Conservation (phyloP, 2,113 vertebrate genomes). For the Notothenia coriiceps region DNA sequence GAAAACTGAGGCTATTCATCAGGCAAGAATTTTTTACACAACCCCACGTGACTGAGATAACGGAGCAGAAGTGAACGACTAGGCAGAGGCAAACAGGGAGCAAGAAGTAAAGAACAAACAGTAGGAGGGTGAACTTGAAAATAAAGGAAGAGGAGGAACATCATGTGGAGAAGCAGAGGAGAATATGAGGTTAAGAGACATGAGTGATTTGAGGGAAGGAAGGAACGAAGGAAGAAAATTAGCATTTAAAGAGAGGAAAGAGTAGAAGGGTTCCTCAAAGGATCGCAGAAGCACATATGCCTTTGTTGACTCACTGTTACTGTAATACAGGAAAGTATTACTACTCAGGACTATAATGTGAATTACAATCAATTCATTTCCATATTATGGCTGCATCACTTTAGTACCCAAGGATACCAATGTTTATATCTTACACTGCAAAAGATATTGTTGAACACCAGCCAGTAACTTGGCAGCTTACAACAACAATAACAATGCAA, state of each 20-base stretch:
- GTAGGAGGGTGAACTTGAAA: not conserved
- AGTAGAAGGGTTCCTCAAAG: not conserved
- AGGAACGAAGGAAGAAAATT: not conserved
- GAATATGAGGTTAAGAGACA: not conserved
- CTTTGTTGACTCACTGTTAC: not conserved
- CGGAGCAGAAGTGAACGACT: not conserved
- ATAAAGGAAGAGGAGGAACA: too few species aligned
- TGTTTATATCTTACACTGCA: not conserved
- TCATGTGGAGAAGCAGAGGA: not conserved
- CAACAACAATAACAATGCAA: not conserved
- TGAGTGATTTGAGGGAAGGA: not conserved
- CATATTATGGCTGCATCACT: not conserved
- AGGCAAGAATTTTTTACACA: slow-evolving; percentile 7
- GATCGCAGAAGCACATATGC: slow-evolving; percentile 37
- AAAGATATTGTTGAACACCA: not conserved
- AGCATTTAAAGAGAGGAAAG: not conserved
- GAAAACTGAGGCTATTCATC: not conserved
- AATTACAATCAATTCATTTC: not conserved
- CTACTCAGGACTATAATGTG: not conserved
- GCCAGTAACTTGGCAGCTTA: not conserved
- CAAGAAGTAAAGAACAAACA: not conserved
- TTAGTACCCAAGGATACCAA: not conserved
- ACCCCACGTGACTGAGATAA: not conserved
- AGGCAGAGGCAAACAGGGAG: not conserved
- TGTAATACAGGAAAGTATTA: slow-evolving; percentile 12